These are phyloP conservation scores for Xestia sexstrigata DNA, from an alignment of 2,888 invertebrate genomes.

Conservation along the genomic window DNA sequence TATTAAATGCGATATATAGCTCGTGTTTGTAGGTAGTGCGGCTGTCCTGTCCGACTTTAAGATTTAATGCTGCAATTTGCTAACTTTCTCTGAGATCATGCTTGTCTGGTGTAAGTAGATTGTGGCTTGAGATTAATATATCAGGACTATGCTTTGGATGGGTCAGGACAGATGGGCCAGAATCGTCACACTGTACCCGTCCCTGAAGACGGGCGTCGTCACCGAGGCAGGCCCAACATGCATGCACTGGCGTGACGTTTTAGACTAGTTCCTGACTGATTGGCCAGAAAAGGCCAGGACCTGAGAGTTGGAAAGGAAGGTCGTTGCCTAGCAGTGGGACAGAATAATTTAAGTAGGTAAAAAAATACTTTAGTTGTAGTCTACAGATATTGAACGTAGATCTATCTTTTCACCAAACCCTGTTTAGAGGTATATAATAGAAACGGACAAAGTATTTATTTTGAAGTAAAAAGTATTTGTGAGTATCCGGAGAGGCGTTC, in stretches of 20 bases:
- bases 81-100: slow-evolving; percentile 55
- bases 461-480: background rate
- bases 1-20: slow-evolving; percentile 77
- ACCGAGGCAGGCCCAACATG: too few species aligned
- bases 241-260: too few species aligned
- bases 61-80: slow-evolving; percentile 64
- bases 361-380: background rate
- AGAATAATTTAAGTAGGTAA: background rate
- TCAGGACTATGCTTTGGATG: background rate
- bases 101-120: slow-evolving; percentile 26
- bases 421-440: background rate
- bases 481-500: background rate
- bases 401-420: background rate
- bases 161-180: background rate
- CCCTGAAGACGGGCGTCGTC: too few species aligned
- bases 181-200: too few species aligned
- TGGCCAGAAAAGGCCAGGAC: too few species aligned
- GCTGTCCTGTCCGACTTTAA: slow-evolving; percentile 57
- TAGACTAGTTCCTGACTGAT: too few species aligned
- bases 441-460: too few species aligned
- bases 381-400: background rate
- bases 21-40: slow-evolving; percentile 56
- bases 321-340: background rate
- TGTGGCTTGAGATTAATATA: slow-evolving; percentile 27
- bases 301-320: too few species aligned